Evolutionary conservation across 1,140 invertebrate genomes (phyloP).

Genomic region (Holcopasites calliopsidis): DNA sequence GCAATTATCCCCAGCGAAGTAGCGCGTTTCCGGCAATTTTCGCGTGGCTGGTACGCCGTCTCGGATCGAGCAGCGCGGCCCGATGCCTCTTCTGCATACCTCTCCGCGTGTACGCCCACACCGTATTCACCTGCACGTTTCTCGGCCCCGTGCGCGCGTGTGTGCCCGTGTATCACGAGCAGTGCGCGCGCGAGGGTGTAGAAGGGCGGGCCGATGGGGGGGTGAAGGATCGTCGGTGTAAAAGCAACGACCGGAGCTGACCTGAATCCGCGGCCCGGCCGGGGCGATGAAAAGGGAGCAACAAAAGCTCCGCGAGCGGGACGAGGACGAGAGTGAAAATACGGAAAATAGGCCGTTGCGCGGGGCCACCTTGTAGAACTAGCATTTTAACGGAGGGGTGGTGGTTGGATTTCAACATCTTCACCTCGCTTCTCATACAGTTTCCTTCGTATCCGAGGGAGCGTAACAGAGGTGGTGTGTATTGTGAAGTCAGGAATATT

Average conservation of each 20-base stretch:
- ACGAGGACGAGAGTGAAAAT: conserved; percentile 61
- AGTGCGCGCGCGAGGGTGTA: background rate
- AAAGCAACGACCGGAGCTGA: conserved; percentile 70
- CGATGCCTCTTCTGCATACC: conserved; percentile 3
- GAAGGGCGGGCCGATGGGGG: background rate
- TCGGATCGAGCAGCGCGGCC: conserved; percentile 10
- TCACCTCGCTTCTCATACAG: too few species aligned
- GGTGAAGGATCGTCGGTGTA: conserved; percentile 50
- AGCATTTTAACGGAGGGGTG: conserved; percentile 38
- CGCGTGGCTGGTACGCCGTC: conserved; percentile 19
- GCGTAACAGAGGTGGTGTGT: too few species aligned
- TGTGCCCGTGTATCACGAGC: background rate
- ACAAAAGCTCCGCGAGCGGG: conserved; percentile 52
- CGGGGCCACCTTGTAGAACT: conserved; percentile 42
- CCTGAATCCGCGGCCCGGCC: conserved; percentile 63
- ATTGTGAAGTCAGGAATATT: too few species aligned
- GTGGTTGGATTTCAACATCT: too few species aligned
- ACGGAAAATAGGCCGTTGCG: conserved; percentile 64
- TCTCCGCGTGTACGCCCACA: background rate
- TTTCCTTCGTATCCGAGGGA: too few species aligned
- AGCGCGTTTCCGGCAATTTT: conserved; percentile 52
- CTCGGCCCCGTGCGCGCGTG: background rate
- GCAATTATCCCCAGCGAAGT: conserved; percentile 44
- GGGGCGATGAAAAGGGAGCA: conserved; percentile 66
- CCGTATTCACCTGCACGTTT: too few species aligned